Percentiles rank a stretch among this genome's conserved stretches.
Conservation (phyloP, 2,797 vertebrate genomes). For the Pseudochirops cupreus region DNA sequence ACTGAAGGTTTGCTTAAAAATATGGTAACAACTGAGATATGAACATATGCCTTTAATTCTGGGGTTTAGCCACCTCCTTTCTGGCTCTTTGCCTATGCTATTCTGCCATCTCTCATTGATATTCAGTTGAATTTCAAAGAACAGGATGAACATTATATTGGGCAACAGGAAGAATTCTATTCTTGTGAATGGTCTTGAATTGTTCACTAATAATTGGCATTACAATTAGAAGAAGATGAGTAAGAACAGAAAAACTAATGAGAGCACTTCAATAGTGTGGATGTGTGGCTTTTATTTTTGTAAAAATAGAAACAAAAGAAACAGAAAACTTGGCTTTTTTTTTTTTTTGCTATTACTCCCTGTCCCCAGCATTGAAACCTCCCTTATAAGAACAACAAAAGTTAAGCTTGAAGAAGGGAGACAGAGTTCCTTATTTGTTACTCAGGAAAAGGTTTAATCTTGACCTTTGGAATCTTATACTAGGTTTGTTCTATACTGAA, state of each 20-base stretch:
- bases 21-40: constrained; percentile 35
- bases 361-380: not conserved
- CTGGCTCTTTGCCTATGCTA: constrained; percentile 28
- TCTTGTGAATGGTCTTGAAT: constrained; percentile 20
- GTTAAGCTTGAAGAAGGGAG: not conserved
- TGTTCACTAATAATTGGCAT: constrained; percentile 24
- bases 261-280: not conserved
- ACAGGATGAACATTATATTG: constrained; percentile 47
- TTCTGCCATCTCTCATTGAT: constrained; percentile 34
- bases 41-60: constrained; percentile 61
- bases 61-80: constrained; percentile 46
- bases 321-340: not conserved
- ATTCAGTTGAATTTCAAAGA: constrained; percentile 31
- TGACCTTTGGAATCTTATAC: not conserved
- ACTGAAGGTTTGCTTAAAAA: constrained; percentile 53
- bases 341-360: not conserved
- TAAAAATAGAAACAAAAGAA: not conserved
- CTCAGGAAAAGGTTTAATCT: not conserved
- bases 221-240: constrained; percentile 27
- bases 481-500: not conserved
- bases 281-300: not conserved
- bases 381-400: not conserved
- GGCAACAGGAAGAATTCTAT: constrained; percentile 35
- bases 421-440: not conserved
- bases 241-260: not conserved